Base-by-base conservation (phyloP, 2,888 invertebrate genomes). In the Blastobasis lacticolella region DNA sequence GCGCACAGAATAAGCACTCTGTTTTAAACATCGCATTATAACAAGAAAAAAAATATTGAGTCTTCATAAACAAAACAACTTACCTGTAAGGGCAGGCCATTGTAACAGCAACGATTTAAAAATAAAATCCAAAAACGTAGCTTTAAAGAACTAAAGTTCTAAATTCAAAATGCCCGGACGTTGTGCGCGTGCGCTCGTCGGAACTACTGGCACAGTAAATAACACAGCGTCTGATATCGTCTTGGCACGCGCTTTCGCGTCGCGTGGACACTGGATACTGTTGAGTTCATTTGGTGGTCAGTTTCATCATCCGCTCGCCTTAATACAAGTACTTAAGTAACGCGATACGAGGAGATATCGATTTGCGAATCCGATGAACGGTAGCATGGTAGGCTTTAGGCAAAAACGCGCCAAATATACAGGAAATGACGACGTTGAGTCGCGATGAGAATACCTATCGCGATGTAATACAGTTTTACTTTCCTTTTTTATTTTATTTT, bases 61-160 rank as follows among this genome's bases (percentile, higher is more conserved):
- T 10, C 10, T 45, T 45, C n/a, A 45, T 3, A 46, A 46, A 49
- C 54, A 54, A 46, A 36, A 44, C n/a, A 46, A 60, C 71, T 74
- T 46, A 86, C 86, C 86, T 77, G 85, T 86, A 85, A 45, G 86
- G 86, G 59, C 86, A 87, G 48, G 81, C 85, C 86, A 87, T 87
- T 63, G 66, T 75, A 23, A n/a, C 10, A 44, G 45, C 40, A 50
- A 53, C 56, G 52, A 23, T 23, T 23, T 23, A 23, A 23, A 23
- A 2, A 23, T 23, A 23, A 23, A 23, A 23, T 23, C 23, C 23
- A 23, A 23, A 23, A 3, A 23, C 23, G 23, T 23, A 23, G 23
- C 23, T 36, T 45, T 52, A 54, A 56, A 51, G 56, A 54, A 53
- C 45, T 37, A 46, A 60, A 60, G 56, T 59, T 56, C 49, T 52